These are phyloP conservation scores for Lytechinus pictus DNA, from an alignment of 35 echinoderm and acorn worm genomes.

Conservation along the genomic window DNA sequence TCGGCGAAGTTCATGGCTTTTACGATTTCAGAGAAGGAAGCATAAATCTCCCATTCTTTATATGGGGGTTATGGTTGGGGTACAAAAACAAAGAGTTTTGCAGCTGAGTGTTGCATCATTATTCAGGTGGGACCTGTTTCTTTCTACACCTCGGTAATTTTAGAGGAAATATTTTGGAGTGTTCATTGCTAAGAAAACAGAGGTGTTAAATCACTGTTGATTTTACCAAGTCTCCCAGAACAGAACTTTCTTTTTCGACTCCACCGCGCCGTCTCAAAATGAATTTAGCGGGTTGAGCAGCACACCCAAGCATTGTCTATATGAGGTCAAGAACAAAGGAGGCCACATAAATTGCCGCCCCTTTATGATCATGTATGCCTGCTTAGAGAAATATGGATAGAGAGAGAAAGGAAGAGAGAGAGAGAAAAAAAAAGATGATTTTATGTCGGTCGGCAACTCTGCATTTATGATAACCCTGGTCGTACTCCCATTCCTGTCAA, in stretches of 20 bases:
- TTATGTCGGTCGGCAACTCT: not conserved
- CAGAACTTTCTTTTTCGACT: slow-evolving; percentile 16
- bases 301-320: not conserved
- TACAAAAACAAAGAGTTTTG: not conserved
- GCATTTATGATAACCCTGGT: slow-evolving; percentile 30
- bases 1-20: not conserved
- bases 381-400: not conserved
- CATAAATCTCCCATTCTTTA: not conserved
- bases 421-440: not conserved
- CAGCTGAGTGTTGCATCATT: not conserved
- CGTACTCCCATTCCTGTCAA: slow-evolving; percentile 33
- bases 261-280: not conserved
- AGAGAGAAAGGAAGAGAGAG: not conserved
- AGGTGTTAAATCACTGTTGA: slow-evolving; percentile 42
- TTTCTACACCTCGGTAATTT: slow-evolving; percentile 32
- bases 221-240: slow-evolving; percentile 40
- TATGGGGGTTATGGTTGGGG: not conserved
- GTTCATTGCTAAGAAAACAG: slow-evolving; percentile 36
- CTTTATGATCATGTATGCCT: not conserved
- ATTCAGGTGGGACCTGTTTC: slow-evolving; percentile 17
- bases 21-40: not conserved
- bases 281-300: not conserved
- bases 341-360: not conserved
- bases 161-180: slow-evolving; percentile 35
- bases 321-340: slow-evolving; percentile 26